These are phyloP conservation scores for Eonycteris spelaea DNA, from an alignment of 2,113 vertebrate genomes.

Conservation along the genomic window DNA sequence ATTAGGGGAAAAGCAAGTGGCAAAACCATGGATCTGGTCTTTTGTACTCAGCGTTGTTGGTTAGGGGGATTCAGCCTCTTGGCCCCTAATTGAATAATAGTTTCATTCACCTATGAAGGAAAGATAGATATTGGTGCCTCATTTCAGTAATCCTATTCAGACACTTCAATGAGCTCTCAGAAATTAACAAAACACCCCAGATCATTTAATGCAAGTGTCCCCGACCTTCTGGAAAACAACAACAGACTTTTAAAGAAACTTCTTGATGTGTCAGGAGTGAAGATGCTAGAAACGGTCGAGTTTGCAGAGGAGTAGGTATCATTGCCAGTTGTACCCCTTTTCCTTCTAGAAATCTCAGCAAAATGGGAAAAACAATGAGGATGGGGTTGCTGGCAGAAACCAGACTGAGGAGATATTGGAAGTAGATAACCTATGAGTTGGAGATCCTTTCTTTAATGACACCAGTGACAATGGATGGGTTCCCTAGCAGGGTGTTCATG, in stretches of 20 bases:
- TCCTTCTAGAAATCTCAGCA: not conserved
- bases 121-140: not conserved
- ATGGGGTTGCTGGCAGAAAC: not conserved
- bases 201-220: not conserved
- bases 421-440: accelerated
- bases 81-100: not conserved
- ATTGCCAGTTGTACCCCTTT: accelerated
- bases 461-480: not conserved
- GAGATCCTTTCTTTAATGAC: not conserved
- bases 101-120: not conserved
- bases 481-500: not conserved
- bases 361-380: not conserved
- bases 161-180: not conserved
- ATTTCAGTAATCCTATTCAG: not conserved
- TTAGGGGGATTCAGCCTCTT: not conserved
- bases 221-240: not conserved
- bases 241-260: not conserved
- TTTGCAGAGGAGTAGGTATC: not conserved
- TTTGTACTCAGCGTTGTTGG: not conserved
- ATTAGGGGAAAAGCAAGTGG: not conserved
- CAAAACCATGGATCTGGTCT: not conserved
- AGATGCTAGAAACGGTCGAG: not conserved
- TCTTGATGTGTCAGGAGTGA: not conserved
- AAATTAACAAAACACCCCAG: not conserved
- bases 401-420: not conserved